Evolutionary conservation across 2,113 vertebrate genomes (phyloP), one percentile per base, ranked within the genome.

Genomic region (Hippocampus guttulatus): DNA sequence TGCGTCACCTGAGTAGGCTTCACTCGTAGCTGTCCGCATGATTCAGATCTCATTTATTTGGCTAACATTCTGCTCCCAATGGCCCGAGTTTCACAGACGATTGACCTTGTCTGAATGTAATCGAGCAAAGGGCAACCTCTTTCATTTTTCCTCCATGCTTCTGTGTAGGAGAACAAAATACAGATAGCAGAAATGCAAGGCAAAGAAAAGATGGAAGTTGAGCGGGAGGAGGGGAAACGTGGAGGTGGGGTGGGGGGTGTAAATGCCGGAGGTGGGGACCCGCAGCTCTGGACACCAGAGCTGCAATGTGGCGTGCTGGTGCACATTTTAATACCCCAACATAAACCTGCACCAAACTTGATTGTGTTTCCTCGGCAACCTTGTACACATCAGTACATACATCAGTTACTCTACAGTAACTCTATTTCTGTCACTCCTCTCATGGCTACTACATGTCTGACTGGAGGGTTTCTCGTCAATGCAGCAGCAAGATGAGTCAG

Each of bases 231-330:
- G 15, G 30, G 47, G 52, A 10, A 16, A 27, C 12, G 49, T 52
- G 64, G 43, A 12, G 43, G 10, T 5, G 10, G 43, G 10, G 43
- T 14, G 23, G 40, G 16, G 23, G 67, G 81, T 18, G 30, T 67
- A 71, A 64, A 74, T 54, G 74, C 75, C 12, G 63, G 74, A 80
- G 81, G 71, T 75, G 71, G 79, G 80, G 68, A 83, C 75, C 73
- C 54, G 81, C 81, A 83, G 84, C 81, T 87, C 85, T 78, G 85
- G 88, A 89, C 87, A 83, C 79, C 70, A 70, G 74, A 91, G 76
- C 91, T 86, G 91, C 91, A 92, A 90, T 91, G 91, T 92, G 89
- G 90, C 91, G 89, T 92, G 91, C 85, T 85, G 75, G 80, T 86
- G 91, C 91, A 93, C 92, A 92, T 92, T 91, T 92, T 88, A 92